These are phyloP conservation scores for Pelecanoides urinatrix DNA, from an alignment of 2,113 vertebrate species.

Conservation along the genomic window DNA sequence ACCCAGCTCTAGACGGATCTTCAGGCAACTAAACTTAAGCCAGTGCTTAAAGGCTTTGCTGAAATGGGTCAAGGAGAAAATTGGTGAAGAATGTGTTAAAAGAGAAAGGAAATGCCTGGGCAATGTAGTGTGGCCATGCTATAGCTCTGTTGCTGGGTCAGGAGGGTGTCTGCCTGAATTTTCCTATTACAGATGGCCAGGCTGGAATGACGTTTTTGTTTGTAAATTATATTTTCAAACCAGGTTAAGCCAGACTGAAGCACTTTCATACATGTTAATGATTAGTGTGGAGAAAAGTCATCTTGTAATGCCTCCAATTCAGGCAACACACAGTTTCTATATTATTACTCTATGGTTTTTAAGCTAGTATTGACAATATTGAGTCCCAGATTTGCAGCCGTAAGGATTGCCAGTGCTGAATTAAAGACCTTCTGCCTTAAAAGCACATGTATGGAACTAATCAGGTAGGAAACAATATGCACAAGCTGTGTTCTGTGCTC, in stretches of 20 bases:
- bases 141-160: neutral
- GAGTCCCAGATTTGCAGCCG: neutral
- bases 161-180: neutral
- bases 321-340: neutral
- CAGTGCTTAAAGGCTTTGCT: neutral
- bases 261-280: rapidly evolving
- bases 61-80: neutral
- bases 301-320: neutral
- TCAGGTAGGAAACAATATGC: neutral
- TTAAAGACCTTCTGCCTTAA: neutral
- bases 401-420: neutral
- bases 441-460: neutral
- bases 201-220: neutral
- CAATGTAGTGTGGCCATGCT: neutral
- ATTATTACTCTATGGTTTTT: neutral
- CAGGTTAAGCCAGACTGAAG: neutral
- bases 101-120: neutral
- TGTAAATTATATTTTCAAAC: neutral
- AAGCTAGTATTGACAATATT: neutral
- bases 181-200: neutral
- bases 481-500: neutral
- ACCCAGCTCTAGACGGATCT: neutral
- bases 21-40: neutral
- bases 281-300: neutral
- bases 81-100: neutral